Base-by-base conservation (phyloP, 64 coral and sea anemone genomes). In the Montipora cactus region DNA sequence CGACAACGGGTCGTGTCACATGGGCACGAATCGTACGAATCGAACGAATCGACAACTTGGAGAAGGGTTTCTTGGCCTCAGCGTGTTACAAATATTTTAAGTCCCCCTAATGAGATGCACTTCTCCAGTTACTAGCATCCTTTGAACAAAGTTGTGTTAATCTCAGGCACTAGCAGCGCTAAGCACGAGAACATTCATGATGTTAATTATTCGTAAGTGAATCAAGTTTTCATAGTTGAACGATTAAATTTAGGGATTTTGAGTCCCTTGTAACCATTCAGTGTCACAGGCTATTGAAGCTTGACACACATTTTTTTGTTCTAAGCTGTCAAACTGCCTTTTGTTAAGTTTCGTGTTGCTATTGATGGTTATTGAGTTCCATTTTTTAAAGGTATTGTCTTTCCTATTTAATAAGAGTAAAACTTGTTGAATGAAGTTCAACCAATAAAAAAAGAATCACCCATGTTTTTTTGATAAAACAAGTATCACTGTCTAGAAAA, bases 101-200 rank as follows among this genome's bases (percentile, higher is more conserved):
- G n/a, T n/a, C n/a, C n/a, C n/a, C n/a, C n/a, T n/a, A n/a, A n/a
- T n/a, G n/a, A n/a, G n/a, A n/a, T n/a, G n/a, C n/a, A n/a, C n/a
- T n/a, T n/a, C n/a, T n/a, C n/a, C 51, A 53, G 83, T 87, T 50
- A 67, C 83, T 87, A 87, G 83, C 83, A 87, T 11, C 83, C 83
- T 87, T 87, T 87, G 67, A 87, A 86, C 4, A 82, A 67, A 5
- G 64, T 67, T 67, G 64, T 67, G 64, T 67, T 67, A 67, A 67
- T 67, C 49, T 12, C 79, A 55, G 46, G 47, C 50, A 55, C 61
- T 59, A 58, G n/a, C 48, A 82, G 50, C 48, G 18, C 64, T 67
- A 67, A 19, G 48, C 50, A 61, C 25, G 48, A 52, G 50, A 4
- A 48, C 51, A 58, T 61, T 53, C 51, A 2, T 53, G 51, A 53